These are phyloP conservation scores for Lasioglossum oenotherae DNA, from an alignment of 2,888 invertebrate species.

Conservation along the genomic window DNA sequence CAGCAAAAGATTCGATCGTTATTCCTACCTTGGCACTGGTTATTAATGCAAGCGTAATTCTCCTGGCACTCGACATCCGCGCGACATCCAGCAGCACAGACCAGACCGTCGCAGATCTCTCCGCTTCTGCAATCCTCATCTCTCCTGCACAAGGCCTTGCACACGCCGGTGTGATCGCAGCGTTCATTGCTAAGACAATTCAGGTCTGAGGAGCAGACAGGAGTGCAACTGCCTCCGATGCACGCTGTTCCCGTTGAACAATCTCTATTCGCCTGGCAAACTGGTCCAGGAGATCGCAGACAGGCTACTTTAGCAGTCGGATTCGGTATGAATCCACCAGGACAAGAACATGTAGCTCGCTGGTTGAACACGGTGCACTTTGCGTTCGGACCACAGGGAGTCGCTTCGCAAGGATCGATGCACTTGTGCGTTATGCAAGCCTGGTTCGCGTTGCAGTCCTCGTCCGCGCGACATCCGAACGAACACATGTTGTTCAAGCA, in stretches of 20 bases:
- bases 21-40: constrained; percentile 88
- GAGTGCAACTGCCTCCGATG: constrained; percentile 90
- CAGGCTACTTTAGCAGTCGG: constrained; percentile 96
- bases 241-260: constrained; percentile 91
- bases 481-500: constrained; percentile 94
- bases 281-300: constrained; percentile 90
- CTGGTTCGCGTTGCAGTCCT: constrained; percentile 94
- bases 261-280: constrained; percentile 92
- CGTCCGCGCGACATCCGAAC: constrained; percentile 93
- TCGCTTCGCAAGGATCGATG: constrained; percentile 90
- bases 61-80: constrained; percentile 91
- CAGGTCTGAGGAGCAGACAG: constrained; percentile 90
- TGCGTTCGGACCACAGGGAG: constrained; percentile 94
- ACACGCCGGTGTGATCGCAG: constrained; percentile 90
- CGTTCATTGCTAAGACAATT: constrained; percentile 94
- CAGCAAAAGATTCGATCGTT: not conserved
- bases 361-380: constrained; percentile 92
- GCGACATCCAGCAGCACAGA: constrained; percentile 93
- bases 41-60: constrained; percentile 90
- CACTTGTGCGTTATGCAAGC: constrained; percentile 93
- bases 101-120: constrained; percentile 93
- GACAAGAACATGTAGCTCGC: constrained; percentile 92
- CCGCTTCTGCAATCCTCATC: constrained; percentile 95
- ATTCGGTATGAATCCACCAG: constrained; percentile 92
- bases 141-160: constrained; percentile 92